phyloP scores from a whole-genome alignment of 2,888 invertebrate genomes.

The Lasioglossum lativentre region DNA sequence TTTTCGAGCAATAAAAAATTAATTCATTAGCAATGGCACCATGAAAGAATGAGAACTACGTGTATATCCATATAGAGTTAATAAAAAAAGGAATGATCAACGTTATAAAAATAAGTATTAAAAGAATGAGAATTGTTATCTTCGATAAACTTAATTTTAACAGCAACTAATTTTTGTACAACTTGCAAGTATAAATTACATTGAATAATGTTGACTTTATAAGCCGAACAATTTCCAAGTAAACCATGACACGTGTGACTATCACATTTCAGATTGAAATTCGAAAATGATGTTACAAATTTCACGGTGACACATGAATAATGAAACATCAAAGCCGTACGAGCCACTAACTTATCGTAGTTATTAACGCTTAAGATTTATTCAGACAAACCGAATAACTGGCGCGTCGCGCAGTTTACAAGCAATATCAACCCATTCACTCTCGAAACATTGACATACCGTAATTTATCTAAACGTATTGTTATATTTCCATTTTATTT shows the following conservation, averaged over 20 bases:
- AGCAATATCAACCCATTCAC: slow-evolving; percentile 40
- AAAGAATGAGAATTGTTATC: slow-evolving; percentile 11
- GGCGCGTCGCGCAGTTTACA: slow-evolving; percentile 36
- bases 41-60: too few relatives aligned
- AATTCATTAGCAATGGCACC: not conserved
- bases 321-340: slow-evolving; percentile 15
- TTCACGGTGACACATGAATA: not conserved
- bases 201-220: not conserved
- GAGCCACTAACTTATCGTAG: slow-evolving; percentile 27
- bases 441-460: slow-evolving; percentile 31
- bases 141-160: slow-evolving; percentile 20
- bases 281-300: not conserved
- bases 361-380: slow-evolving; percentile 27
- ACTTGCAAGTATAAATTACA: not conserved
- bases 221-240: not conserved
- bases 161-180: not conserved
- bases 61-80: not conserved
- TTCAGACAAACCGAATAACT: slow-evolving; percentile 36
- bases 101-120: not conserved
- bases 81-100: not conserved
- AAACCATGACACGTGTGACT: not conserved
- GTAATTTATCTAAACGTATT: slow-evolving; percentile 21
- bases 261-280: not conserved
- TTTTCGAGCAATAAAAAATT: not conserved
- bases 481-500: slow-evolving; percentile 13